Evolutionary conservation across 2,888 invertebrate genomes (phyloP), one percentile per base, ranked within the genome.

Genomic region (Nineta flava): DNA sequence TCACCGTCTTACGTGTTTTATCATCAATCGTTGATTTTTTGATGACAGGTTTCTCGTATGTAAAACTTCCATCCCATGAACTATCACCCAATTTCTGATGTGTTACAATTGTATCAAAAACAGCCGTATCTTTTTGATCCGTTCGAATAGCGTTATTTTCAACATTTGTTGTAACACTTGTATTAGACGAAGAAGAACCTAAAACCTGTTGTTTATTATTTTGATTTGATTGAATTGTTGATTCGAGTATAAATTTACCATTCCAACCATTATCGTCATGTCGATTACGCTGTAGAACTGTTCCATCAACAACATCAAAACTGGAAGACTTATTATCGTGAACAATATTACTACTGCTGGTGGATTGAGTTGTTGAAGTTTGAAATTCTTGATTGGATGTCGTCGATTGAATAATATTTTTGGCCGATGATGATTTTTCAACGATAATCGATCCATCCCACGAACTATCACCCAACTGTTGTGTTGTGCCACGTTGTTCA

Each of bases 251-350:
- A 50, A 67, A 67, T 50, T 62, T 54, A 19, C 67, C 68, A 55
- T 67, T 66, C 67, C 68, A 67, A 6, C 64, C 65, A 32, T 63
- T 62, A 57, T 68, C 44, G n/a, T 10, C 15, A 49, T n/a, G 19
- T 12, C 48, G 42, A 26, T 26, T 26, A 26, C 7, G 26, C 4
- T 26, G 26, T 26, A 26, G 1, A 38, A 17, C 35, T 1, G 17
- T 13, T 17, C 16, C 13, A 47, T n/a, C 10, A n/a, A n/a, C 15
- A 7, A 35, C 17, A 19, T 35, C 47, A 17, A 19, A 13, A 42
- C 17, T 42, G 42, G 17, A 26, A 26, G 26, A 26, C 26, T 7
- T 7, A 26, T 26, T 26, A 13, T 38, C 38, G 12, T 38, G n/a
- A 38, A 38, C 38, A 9, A 13, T 13, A 13, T n/a, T 38, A 38